These are phyloP conservation scores for Hyppa rectilinea DNA, from an alignment of 2,888 invertebrate species.

Conservation along the genomic window DNA sequence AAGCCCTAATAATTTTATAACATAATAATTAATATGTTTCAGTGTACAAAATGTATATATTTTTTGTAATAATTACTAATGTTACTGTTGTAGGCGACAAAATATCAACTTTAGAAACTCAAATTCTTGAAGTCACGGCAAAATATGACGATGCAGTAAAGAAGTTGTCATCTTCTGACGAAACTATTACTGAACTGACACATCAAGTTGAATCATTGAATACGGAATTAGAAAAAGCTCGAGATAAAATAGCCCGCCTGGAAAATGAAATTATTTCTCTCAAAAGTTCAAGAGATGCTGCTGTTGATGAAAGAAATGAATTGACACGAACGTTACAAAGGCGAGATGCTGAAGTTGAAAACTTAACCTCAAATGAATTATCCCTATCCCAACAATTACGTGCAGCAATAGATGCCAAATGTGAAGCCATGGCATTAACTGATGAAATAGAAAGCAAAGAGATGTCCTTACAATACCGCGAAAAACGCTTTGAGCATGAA, in stretches of 20 bases:
- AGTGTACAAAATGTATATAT: background rate
- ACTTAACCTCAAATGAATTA: slow-evolving; percentile 92
- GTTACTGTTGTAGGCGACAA: slow-evolving; percentile 88
- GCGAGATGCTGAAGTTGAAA: slow-evolving; percentile 93
- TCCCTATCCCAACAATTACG: slow-evolving; percentile 94
- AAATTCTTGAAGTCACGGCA: slow-evolving; percentile 90
- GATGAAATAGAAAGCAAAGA: slow-evolving; percentile 96
- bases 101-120: slow-evolving; percentile 88
- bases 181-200: slow-evolving; percentile 92
- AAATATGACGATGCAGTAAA: slow-evolving; percentile 92
- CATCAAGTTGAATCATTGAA: slow-evolving; percentile 92
- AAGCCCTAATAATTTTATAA: background rate
- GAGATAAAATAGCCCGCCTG: slow-evolving; percentile 91
- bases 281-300: slow-evolving; percentile 93
- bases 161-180: slow-evolving; percentile 91
- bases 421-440: slow-evolving; percentile 94
- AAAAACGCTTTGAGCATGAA: slow-evolving; percentile 96
- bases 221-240: slow-evolving; percentile 92
- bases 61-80: background rate
- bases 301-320: slow-evolving; percentile 94
- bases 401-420: slow-evolving; percentile 94
- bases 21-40: background rate
- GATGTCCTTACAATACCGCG: slow-evolving; percentile 94
- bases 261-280: slow-evolving; percentile 93
- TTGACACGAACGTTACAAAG: slow-evolving; percentile 93